phyloP scores from a whole-genome alignment of 2,113 vertebrate genomes.

The Cranoglanis bouderius region DNA sequence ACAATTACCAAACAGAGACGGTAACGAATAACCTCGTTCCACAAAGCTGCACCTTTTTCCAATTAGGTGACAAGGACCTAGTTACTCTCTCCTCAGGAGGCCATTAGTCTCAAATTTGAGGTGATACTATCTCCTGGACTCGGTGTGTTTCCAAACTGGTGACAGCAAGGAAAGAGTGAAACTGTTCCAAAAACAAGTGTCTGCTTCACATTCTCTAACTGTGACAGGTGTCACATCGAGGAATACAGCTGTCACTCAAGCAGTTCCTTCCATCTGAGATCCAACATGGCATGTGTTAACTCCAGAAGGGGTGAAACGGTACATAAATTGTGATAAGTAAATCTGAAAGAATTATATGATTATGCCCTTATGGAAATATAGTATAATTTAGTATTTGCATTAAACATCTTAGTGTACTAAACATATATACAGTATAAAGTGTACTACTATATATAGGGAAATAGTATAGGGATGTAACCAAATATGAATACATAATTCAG shows the following conservation, averaged over 20 bases:
- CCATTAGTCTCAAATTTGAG: background rate
- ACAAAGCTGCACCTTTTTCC: slow-evolving; percentile 33
- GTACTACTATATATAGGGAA: background rate
- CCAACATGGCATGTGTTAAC: background rate
- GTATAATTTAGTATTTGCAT: no score
- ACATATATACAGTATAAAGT: no score
- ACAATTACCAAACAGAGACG: slow-evolving; percentile 36
- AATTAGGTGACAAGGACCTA: slow-evolving; percentile 29
- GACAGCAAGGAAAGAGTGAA: slow-evolving; percentile 9
- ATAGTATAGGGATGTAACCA: background rate
- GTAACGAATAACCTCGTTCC: slow-evolving; percentile 36
- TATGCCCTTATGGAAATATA: background rate
- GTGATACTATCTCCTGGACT: background rate
- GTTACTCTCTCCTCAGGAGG: slow-evolving; percentile 12
- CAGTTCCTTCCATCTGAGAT: background rate
- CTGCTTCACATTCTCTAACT: slow-evolving; percentile 8
- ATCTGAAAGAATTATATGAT: background rate
- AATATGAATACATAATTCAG: background rate
- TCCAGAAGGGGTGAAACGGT: background rate
- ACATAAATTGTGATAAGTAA: background rate
- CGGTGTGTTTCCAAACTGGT: background rate
- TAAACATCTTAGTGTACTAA: no score
- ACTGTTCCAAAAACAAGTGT: slow-evolving; percentile 22
- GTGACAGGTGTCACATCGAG: slow-evolving; percentile 29
- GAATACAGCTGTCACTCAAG: slow-evolving; percentile 25